A percentile compares a stretch with the other conserved stretches of the same genome.
These are phyloP conservation scores for Microplitis deprimator DNA, from an alignment of 2,888 invertebrate species.

Conservation along the genomic window DNA sequence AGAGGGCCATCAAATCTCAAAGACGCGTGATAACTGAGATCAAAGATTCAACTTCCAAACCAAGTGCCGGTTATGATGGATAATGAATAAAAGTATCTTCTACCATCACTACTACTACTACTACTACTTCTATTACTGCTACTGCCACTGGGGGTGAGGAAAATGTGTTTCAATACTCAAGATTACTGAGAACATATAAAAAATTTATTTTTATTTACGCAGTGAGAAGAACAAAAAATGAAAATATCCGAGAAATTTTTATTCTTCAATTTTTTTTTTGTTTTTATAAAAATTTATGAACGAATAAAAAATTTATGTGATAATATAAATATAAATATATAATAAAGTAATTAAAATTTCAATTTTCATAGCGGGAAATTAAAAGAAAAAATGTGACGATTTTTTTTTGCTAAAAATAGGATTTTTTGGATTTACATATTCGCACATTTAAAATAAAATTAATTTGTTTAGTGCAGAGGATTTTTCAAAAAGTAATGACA, in stretches of 20 bases:
- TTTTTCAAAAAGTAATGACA: too few species aligned
- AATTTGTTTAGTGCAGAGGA: too few species aligned
- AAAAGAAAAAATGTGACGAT: too few species aligned
- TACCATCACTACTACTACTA: not conserved
- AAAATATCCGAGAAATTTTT: constrained; percentile 6
- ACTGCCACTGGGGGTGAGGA: not conserved
- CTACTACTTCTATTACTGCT: not conserved
- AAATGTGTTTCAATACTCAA: constrained; percentile 9
- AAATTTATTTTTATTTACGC: constrained; percentile 41
- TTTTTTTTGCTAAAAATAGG: too few species aligned
- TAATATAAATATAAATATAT: too few species aligned
- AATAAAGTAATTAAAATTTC: too few species aligned
- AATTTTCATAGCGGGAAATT: too few species aligned
- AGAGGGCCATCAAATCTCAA: constrained; percentile 44
- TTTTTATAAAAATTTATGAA: too few species aligned
- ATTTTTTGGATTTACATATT: too few species aligned
- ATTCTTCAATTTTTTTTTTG: too few species aligned
- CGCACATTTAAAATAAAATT: too few species aligned
- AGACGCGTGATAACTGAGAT: constrained; percentile 43
- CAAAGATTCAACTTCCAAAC: constrained; percentile 32
- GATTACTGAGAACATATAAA: constrained; percentile 21
- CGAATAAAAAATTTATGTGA: too few species aligned
- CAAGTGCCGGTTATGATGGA: constrained; percentile 30
- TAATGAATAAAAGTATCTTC: constrained; percentile 38
- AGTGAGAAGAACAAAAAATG: constrained; percentile 7